Evolutionary conservation across 2,113 vertebrate genomes (phyloP), one percentile per base, ranked within the genome.

Genomic region (Phrynosoma platyrhinos): DNA sequence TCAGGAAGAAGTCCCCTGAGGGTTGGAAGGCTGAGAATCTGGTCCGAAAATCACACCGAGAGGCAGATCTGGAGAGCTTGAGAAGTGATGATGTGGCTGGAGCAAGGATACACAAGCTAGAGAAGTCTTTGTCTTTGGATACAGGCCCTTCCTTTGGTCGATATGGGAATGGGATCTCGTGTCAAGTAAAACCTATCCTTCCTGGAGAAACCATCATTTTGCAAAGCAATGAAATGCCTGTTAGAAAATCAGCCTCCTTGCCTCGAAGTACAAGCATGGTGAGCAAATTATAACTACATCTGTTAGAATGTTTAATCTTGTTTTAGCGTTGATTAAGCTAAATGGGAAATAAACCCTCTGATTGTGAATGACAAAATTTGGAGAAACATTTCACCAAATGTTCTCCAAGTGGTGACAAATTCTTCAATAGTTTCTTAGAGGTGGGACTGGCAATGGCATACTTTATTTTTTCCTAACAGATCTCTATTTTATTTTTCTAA

Each of bases 21-120:
- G 92, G 30, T 84, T 95, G 96, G 95, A 95, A 94, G 87, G 91
- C 90, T 93, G 94, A 96, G 0, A 16, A 78, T 88, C 89, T 94
- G 68, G 94, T 94, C n/a, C 95, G 93, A 62, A 98, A 95, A 93
- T 90, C 91, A 36, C 96, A 95, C 83, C 92, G 96, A 78, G 97
- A 98, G 94, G 96, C 93, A 30, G 97, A 98, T 86, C 94, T 97
- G 87, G 98, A 98, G 82, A 95, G 92, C 86, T 94, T 97, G 83
- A 96, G 96, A 92, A 96, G 66, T 55, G 95, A 97, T 1, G 90
- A 97, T 89, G 13, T 77, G 66, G 13, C 69, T 81, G 92, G 83
- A 92, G 18, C 83, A 82, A 89, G 1, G 88, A 69, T 86, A 36
- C 79, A 14, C 74, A 94, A 91, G 82, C 83, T 93, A 55, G 91